Evolutionary conservation across 1,140 invertebrate species (phyloP), one percentile per base, ranked within the genome.

Genomic region (Diachasmimorpha longicaudata): DNA sequence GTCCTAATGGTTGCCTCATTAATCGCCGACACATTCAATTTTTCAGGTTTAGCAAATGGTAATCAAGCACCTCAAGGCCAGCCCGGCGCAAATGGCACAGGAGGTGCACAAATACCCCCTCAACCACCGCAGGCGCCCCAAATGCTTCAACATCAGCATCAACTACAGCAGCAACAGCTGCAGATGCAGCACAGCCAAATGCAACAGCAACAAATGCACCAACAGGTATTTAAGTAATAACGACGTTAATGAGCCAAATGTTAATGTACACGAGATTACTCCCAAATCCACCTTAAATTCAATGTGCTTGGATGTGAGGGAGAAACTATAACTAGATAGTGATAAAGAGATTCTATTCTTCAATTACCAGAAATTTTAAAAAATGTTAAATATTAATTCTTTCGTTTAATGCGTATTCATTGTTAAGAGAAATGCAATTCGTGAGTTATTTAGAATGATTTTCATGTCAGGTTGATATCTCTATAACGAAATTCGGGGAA

Each of bases 161-260:
- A 88, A 78, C 89, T 90, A 73, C 90, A 90, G 70, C 80, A 88
- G 16, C 86, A 85, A 70, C 82, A 84, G 73, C 85, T 84, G 67
- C 88, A 89, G 78, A 83, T 87, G 75, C 78, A 81, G 77, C 82
- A 84, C 75, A 84, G 83, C 67, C 88, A 89, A 78, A 83, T 86
- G 74, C 77, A 81, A 78, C 81, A 81, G 52, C 82, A 82, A 71
- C 84, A 84, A 72, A 78, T 81, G 58, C 85, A 86, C 58, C 81
- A 79, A 79, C 84, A 85, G 78, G 78, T 79, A 79, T 79, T 79
- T 79, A 77, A 79, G 76, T 79, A 77, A 77, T 46, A 52, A 63
- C 58, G 58, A 37, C 70, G 73, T 72, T 77, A 48, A 78, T 73
- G 14, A 48, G 13, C 69, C 66, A 69, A 25, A 67, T 13, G 31